phyloP scores from a whole-genome alignment of 2,113 vertebrate species.

The Hyaena hyaena region DNA sequence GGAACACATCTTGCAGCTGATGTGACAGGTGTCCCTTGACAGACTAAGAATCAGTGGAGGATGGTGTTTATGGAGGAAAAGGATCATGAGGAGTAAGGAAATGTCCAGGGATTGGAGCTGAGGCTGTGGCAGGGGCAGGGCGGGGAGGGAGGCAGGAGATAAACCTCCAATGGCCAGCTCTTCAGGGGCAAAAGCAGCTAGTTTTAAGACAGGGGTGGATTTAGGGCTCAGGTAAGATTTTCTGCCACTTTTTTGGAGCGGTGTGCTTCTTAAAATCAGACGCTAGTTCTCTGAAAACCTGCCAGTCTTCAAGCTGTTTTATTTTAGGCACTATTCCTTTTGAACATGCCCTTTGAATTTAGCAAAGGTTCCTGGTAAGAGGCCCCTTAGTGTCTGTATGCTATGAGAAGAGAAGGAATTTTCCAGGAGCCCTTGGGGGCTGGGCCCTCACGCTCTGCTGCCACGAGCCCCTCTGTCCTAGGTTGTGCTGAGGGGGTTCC shows the following conservation, averaged over 20 bases:
- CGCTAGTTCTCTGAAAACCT: neutral
- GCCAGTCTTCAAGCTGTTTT: neutral
- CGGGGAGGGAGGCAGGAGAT: neutral
- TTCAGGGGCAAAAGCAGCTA: neutral
- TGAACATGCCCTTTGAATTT: neutral
- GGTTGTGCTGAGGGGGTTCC: neutral
- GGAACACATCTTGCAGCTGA: neutral
- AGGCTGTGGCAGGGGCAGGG: too few relatives aligned
- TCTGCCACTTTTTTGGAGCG: neutral
- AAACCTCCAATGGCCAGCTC: neutral
- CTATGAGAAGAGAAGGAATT: neutral
- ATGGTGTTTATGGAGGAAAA: neutral
- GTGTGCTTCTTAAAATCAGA: slow-evolving; percentile 43
- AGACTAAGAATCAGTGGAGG: neutral
- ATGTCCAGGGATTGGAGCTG: neutral
- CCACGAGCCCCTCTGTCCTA: neutral
- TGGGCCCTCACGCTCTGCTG: neutral
- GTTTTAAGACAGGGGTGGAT: neutral
- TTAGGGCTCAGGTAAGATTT: neutral
- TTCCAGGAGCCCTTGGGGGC: neutral
- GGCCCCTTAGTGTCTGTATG: neutral
- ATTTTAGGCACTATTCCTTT: neutral
- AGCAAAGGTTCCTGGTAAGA: neutral
- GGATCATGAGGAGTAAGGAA: neutral
- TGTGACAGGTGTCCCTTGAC: neutral